A percentile compares a stretch with the other conserved stretches of the same genome.
Evolutionary conservation across 2,113 vertebrate species (phyloP).

Genomic region (Pseudopipra pipra): DNA sequence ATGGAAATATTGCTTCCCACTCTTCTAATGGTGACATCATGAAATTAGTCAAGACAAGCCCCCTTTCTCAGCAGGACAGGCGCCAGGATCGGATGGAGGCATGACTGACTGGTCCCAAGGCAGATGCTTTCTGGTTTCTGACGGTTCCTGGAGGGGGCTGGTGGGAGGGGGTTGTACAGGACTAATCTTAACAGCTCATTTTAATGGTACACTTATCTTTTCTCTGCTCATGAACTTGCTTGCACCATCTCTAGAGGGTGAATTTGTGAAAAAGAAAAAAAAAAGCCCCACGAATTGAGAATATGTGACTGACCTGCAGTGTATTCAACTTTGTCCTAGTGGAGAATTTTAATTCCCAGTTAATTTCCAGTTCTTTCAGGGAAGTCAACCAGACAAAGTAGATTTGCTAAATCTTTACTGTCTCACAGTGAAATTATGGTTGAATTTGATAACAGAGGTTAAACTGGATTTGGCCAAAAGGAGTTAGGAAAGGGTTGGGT

Average conservation of each 20-base stretch:
- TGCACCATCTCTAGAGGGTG: background rate
- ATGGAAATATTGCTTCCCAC: background rate
- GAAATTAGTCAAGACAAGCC: slow-evolving; percentile 36
- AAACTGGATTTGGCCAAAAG: background rate
- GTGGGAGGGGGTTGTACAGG: background rate
- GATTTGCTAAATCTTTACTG: background rate
- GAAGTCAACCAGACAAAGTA: background rate
- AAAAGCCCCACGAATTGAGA: background rate
- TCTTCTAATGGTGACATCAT: slow-evolving; percentile 30
- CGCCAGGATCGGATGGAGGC: background rate
- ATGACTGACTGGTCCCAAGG: slow-evolving; percentile 13
- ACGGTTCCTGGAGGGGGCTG: background rate
- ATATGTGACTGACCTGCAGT: background rate
- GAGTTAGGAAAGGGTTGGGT: background rate
- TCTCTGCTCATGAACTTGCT: background rate
- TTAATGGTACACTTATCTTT: background rate
- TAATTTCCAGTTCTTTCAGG: background rate
- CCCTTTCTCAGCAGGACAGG: slow-evolving; percentile 32
- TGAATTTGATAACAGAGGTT: background rate
- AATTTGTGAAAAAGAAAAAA: background rate
- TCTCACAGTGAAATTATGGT: background rate
- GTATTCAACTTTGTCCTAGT: background rate
- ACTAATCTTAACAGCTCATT: background rate
- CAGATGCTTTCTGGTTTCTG: slow-evolving; percentile 21
- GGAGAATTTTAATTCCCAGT: background rate